Base-by-base conservation (phyloP, 92 coral and sea anemone genomes). In the Plumapathes pennacea region DNA sequence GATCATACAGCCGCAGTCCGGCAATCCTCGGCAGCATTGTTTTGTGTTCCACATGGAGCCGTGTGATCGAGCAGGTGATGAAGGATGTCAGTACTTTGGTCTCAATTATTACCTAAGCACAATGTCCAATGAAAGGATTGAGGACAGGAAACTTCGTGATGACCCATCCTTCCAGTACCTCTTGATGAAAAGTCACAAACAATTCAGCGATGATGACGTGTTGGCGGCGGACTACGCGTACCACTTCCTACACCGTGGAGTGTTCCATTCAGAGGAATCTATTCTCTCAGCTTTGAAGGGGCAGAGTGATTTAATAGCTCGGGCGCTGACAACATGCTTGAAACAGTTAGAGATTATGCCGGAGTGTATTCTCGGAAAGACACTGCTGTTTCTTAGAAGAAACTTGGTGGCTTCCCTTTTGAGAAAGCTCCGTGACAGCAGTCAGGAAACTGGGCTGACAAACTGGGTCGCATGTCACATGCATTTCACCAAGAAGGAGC, bases 31-130 rank as follows among this genome's bases (percentile, higher is more conserved):
- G n/a, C n/a, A n/a, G n/a, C n/a, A n/a, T n/a, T n/a, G n/a, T 29
- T 68, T 41, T 19, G 56, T 54, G 49, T 74, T 74, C 30, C 64
- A 54, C 54, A 23, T 56, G 20, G 81, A 64, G n/a, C 44, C 9
- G 2, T 64, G 45, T 38, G 72, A 38, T 12, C 74, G 60, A 1
- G 49, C 55, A 18, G 67, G 64, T 25, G 68, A 37, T 15, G 45
- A 40, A 25, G 74, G 43, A 14, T 38, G 46, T 14, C 74, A 65
- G 57, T 74, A 74, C 34, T 37, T 64, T 38, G 64, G 74, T 38
- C 46, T 74, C 21, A 74, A 74, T 49, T 64, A 53, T 31, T 74
- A 74, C 25, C 81, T 74, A 3, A 74, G 74, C 61, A 74, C 81
- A 0, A 50, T 74, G 10, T 54, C 38, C 57, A 53, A 45, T 52